Evolutionary conservation across 2,888 invertebrate genomes (phyloP).

Genomic region (Sesia bembeciformis): DNA sequence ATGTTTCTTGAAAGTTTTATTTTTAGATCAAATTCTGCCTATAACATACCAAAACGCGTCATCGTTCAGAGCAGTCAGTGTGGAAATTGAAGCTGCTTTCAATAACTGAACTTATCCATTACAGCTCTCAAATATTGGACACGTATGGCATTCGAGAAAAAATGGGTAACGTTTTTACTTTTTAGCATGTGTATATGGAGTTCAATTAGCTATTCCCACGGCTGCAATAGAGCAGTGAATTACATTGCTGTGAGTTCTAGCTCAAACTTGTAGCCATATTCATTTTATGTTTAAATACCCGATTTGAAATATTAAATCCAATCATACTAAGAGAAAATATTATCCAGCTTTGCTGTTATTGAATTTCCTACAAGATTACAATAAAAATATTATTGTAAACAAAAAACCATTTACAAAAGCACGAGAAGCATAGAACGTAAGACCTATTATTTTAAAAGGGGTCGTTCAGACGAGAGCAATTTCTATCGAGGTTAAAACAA

Average conservation of each 20-base stretch:
- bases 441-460: slow-evolving; percentile 16
- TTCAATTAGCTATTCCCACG: background rate
- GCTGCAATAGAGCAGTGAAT: background rate
- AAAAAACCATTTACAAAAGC: background rate
- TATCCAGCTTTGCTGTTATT: no score
- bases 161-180: background rate
- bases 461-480: slow-evolving; percentile 16
- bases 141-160: slow-evolving; percentile 5
- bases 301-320: no score
- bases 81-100: slow-evolving; percentile 57
- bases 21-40: background rate
- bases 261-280: no score
- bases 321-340: no score
- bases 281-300: no score
- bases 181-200: background rate
- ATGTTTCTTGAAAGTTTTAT: no score
- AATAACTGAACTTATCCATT: slow-evolving; percentile 67
- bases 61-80: slow-evolving; percentile 33
- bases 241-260: no score
- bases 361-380: no score
- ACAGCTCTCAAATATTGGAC: slow-evolving; percentile 32
- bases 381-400: no score
- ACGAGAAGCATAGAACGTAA: background rate
- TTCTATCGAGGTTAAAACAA: slow-evolving; percentile 9
- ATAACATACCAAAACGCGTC: slow-evolving; percentile 24